A percentile compares a stretch with the other conserved stretches of the same genome.
phyloP scores from a whole-genome alignment of 2,797 vertebrate species.

The Setipinna tenuifilis region DNA sequence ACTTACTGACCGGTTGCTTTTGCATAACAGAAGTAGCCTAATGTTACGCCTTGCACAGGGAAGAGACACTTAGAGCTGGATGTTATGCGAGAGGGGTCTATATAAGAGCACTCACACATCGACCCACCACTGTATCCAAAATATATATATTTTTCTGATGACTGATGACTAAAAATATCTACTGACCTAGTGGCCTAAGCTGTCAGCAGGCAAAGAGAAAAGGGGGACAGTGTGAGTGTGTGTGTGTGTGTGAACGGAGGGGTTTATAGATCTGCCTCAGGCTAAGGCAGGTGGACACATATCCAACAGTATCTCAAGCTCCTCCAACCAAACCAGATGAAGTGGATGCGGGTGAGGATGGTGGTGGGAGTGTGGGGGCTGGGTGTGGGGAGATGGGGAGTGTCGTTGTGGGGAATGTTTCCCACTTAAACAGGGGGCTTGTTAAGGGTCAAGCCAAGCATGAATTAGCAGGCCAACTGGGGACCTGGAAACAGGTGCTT shows the following conservation, averaged over 20 bases:
- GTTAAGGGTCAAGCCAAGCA: conserved; percentile 36
- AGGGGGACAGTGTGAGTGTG: neutral
- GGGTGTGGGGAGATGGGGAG: neutral
- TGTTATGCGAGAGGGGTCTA: too few species aligned
- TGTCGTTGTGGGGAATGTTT: conserved; percentile 25
- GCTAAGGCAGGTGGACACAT: neutral
- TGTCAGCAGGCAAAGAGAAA: neutral
- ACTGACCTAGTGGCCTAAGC: too few species aligned
- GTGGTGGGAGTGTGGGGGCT: neutral
- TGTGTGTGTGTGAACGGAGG: neutral
- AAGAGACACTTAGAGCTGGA: too few species aligned
- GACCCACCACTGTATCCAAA: too few species aligned
- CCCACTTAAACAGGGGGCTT: conserved; percentile 41
- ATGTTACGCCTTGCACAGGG: too few species aligned
- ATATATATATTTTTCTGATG: too few species aligned
- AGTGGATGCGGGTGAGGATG: neutral
- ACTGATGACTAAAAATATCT: too few species aligned
- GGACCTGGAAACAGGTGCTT: conserved; percentile 21
- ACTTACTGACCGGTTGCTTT: too few species aligned
- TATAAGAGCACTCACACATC: too few species aligned
- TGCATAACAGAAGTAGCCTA: too few species aligned
- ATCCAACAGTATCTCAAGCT: neutral
- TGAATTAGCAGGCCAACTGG: conserved; percentile 16
- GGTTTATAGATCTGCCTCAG: neutral
- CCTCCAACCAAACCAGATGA: neutral